Conservation (phyloP, 1,140 invertebrate genomes). For the Helicoverpa armigera region DNA sequence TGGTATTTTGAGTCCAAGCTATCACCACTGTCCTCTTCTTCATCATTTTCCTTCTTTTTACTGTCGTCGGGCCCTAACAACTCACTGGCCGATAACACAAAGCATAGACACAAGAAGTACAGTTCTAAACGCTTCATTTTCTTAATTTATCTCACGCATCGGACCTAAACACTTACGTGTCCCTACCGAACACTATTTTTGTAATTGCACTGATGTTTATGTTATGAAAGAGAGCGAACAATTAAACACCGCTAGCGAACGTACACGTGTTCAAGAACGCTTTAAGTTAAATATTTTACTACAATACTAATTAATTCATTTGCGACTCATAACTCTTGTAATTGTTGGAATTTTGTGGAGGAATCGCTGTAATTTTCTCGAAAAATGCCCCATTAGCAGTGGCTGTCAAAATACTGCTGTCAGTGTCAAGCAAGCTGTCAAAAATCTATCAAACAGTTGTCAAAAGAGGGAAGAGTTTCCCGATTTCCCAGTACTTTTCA, state of each 20-base stretch:
- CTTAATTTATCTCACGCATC: constrained; percentile 44
- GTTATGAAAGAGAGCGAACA: constrained; percentile 15
- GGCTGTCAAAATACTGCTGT: no score
- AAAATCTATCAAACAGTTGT: background rate
- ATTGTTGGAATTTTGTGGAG: no score
- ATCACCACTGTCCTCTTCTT: constrained; percentile 65
- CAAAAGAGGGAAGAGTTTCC: no score
- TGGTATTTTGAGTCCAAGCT: constrained; percentile 51
- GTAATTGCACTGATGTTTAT: constrained; percentile 19
- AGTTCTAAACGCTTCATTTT: constrained; percentile 69
- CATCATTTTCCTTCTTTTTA: constrained; percentile 65
- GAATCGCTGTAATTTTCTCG: constrained; percentile 1
- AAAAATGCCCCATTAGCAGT: background rate
- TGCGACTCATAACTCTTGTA: no score
- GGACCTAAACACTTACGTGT: constrained; percentile 73
- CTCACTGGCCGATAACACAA: constrained; percentile 66
- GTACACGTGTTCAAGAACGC: constrained; percentile 63
- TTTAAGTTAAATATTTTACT: constrained; percentile 29
- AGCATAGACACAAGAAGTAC: constrained; percentile 70
- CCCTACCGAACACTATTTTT: constrained; percentile 55
- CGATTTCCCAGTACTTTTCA: no score
- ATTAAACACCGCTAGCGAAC: constrained; percentile 57
- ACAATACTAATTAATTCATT: constrained; percentile 13
- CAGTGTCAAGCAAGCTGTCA: background rate
- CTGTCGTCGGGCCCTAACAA: constrained; percentile 71